Base-by-base conservation (phyloP, 2,888 invertebrate genomes). In the Perithous albicinctus region DNA sequence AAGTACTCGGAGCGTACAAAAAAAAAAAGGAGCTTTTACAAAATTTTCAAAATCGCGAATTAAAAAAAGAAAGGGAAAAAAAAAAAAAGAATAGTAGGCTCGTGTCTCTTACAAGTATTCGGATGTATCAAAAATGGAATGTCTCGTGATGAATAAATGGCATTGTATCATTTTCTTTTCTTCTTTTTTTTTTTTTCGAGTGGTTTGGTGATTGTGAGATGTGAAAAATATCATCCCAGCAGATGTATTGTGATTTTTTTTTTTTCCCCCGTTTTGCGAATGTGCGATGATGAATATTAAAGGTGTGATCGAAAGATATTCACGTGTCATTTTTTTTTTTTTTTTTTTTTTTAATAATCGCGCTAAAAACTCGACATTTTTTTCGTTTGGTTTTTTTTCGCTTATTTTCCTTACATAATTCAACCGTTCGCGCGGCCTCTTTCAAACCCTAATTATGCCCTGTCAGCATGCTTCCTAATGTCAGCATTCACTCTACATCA, bases 401-500 rank as follows among this genome's bases (percentile, higher is more conserved):
- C 48, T 32, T 56, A 15, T 15, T 59, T 72, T 29, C 15, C 29
- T 18, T 18, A 10, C 48, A 70, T 75, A 72, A 56, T 80, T 67
- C 43, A 70, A 56, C 64, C 63, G 41, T 72, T 66, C 74, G 41
- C 46, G 64, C 78, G 72, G 48, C 23, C 38, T 66, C 20, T 61
- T 46, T 69, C 41, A 12, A 78, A 76, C 69, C 59, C 66, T 75
- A 69, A 82, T 66, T 80, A 83, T 73, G 75, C 84, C 70, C 80
- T 81, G 87, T 86, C 88, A 86, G 87, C 89, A 89, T 90, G 88
- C 89, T 87, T 86, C 84, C 89, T 88, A n/a, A 89, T 85, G 74
- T 89, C 89, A 89, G 90, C 90, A 89, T 88, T 90, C 90, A 90
- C 86, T 87, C 87, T 89, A 90, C 89, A 85, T 90, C 89, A 90